Percentiles rank a stretch among this genome's conserved stretches.
phyloP scores from a whole-genome alignment of 1,140 invertebrate genomes.

The Tetranychus cinnabarinus region DNA sequence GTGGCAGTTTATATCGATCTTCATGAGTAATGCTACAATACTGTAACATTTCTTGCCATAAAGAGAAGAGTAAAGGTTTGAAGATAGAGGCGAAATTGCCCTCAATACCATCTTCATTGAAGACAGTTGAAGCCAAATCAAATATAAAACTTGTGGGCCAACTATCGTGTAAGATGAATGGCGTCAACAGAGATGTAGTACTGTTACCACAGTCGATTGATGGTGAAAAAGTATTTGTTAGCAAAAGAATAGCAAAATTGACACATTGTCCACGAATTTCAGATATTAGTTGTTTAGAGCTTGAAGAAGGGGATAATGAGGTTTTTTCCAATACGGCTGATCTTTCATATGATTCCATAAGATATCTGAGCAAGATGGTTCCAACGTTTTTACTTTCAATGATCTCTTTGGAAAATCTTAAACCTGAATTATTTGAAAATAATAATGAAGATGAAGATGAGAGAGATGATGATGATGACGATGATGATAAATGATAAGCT shows the following conservation, averaged over 20 bases:
- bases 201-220: neutral
- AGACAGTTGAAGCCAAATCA: neutral
- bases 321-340: neutral
- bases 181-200: neutral
- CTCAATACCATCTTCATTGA: neutral
- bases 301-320: neutral
- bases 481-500: neutral
- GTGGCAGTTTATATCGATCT: slow-evolving; percentile 39
- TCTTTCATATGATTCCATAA: neutral
- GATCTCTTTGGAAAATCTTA: neutral
- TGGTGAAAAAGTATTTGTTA: neutral
- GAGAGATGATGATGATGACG: too few species aligned
- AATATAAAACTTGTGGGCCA: neutral
- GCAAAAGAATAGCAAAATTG: neutral
- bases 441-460: neutral
- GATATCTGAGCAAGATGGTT: neutral
- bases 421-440: neutral
- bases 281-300: neutral
- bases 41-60: slow-evolving; percentile 34
- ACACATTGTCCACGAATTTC: neutral
- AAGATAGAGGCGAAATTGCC: slow-evolving; percentile 24
- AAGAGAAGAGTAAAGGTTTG: slow-evolving; percentile 37
- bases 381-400: neutral
- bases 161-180: neutral
- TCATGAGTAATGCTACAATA: slow-evolving; percentile 40